These are phyloP conservation scores for Bembecia ichneumoniformis DNA, from an alignment of 2,888 invertebrate species.

Conservation along the genomic window DNA sequence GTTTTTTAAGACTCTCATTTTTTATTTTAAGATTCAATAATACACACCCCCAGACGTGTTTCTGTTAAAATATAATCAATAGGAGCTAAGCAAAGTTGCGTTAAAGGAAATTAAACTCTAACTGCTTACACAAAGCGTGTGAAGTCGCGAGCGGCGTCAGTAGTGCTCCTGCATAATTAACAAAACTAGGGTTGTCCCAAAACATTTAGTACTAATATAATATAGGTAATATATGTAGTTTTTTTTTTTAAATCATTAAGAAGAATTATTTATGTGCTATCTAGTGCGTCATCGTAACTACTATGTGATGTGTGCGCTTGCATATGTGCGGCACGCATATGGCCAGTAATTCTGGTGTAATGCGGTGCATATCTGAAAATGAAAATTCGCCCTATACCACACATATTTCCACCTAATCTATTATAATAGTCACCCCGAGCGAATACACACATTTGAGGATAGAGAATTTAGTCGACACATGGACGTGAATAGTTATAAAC, in stretches of 20 bases:
- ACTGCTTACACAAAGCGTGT: slow-evolving; percentile 46
- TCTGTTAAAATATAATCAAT: slow-evolving; percentile 21
- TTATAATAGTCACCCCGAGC: slow-evolving; percentile 35
- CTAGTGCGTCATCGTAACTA: slow-evolving; percentile 65
- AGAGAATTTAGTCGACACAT: slow-evolving; percentile 64
- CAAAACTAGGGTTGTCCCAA: slow-evolving; percentile 72
- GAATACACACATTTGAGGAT: slow-evolving; percentile 59
- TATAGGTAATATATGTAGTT: slow-evolving; percentile 2
- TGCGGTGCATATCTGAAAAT: slow-evolving; percentile 73
- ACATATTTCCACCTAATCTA: slow-evolving; percentile 64
- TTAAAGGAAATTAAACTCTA: slow-evolving; percentile 22
- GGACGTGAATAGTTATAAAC: slow-evolving; percentile 63
- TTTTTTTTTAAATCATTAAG: slow-evolving; percentile 51
- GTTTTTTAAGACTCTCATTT: too few species aligned
- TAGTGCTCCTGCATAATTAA: slow-evolving; percentile 43
- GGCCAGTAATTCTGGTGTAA: slow-evolving; percentile 74
- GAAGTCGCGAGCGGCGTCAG: slow-evolving; percentile 65
- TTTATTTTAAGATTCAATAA: too few species aligned
- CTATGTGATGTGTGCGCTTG: slow-evolving; percentile 73
- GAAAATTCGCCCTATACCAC: slow-evolving; percentile 72
- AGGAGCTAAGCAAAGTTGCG: slow-evolving; percentile 17
- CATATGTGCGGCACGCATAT: slow-evolving; percentile 72
- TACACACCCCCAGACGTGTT: slow-evolving; percentile 17
- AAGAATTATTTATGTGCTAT: slow-evolving; percentile 68
- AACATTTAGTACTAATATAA: slow-evolving; percentile 60